Percentiles rank a stretch among this genome's conserved stretches.
These are phyloP conservation scores for Acanthosepion lycidas DNA, from an alignment of 2,888 invertebrate species.

Conservation along the genomic window DNA sequence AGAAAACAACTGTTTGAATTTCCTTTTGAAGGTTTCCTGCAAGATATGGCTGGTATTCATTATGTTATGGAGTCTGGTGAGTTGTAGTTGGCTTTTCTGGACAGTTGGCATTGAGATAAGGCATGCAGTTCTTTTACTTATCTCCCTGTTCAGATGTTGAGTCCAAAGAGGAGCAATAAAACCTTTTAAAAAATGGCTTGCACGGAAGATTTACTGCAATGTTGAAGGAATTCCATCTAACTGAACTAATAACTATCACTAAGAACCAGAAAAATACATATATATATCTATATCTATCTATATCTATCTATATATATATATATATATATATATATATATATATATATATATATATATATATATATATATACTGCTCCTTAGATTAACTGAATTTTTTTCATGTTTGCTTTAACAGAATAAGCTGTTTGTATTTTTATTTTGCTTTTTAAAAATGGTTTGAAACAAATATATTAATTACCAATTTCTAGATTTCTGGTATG, in stretches of 20 bases:
- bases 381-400: background rate
- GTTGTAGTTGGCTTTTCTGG: slow-evolving; percentile 34
- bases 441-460: background rate
- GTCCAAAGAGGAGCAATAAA: background rate
- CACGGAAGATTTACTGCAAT: slow-evolving; percentile 20
- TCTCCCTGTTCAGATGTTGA: background rate
- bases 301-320: background rate
- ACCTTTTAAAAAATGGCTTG: background rate
- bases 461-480: background rate
- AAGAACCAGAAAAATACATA: background rate
- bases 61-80: slow-evolving; percentile 40
- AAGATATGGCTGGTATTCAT: slow-evolving; percentile 45
- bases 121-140: slow-evolving; percentile 6
- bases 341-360: background rate
- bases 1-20: slow-evolving; percentile 39
- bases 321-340: background rate
- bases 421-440: background rate
- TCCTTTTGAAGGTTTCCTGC: slow-evolving; percentile 39
- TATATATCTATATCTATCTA: background rate
- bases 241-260: background rate
- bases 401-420: background rate
- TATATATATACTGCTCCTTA: background rate
- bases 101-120: background rate
- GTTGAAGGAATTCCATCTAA: slow-evolving; percentile 33
- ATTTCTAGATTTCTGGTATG: background rate